Evolutionary conservation across 2,797 vertebrate species (phyloP).

Genomic region (Myotis vivesi): DNA sequence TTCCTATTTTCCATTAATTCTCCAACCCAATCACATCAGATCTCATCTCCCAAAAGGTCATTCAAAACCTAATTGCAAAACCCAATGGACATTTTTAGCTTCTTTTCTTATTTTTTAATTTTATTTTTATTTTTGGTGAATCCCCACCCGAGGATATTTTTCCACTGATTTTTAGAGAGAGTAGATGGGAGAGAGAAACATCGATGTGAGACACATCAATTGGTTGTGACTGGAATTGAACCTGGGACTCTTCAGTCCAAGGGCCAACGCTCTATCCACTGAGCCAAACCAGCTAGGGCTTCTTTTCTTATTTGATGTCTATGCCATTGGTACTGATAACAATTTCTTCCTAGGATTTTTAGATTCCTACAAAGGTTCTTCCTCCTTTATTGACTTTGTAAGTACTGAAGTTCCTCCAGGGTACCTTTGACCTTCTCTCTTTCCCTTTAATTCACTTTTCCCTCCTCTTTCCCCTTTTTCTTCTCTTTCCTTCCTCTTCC

Average conservation of each 20-base stretch:
- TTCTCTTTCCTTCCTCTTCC: neutral
- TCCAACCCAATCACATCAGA: neutral
- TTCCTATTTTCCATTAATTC: neutral
- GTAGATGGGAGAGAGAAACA: too few species aligned
- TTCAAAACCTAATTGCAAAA: neutral
- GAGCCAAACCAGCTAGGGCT: too few species aligned
- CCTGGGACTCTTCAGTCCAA: too few species aligned
- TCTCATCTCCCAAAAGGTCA: neutral
- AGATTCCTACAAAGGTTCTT: neutral
- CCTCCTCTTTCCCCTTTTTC: rapidly evolving
- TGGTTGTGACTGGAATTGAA: too few species aligned
- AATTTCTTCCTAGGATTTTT: neutral
- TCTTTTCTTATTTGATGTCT: neutral
- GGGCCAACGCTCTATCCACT: too few species aligned
- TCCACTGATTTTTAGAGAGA: too few species aligned
- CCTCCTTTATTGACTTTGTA: neutral
- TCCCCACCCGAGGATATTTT: too few species aligned
- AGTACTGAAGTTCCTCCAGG: neutral
- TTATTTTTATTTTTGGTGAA: too few species aligned
- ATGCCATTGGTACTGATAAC: neutral
- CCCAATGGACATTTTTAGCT: neutral
- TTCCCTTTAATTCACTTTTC: neutral
- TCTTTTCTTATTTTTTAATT: neutral
- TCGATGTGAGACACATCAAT: too few species aligned
- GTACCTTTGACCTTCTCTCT: neutral